Base-by-base conservation (phyloP, 2,113 vertebrate genomes). In the Pardalotus punctatus region DNA sequence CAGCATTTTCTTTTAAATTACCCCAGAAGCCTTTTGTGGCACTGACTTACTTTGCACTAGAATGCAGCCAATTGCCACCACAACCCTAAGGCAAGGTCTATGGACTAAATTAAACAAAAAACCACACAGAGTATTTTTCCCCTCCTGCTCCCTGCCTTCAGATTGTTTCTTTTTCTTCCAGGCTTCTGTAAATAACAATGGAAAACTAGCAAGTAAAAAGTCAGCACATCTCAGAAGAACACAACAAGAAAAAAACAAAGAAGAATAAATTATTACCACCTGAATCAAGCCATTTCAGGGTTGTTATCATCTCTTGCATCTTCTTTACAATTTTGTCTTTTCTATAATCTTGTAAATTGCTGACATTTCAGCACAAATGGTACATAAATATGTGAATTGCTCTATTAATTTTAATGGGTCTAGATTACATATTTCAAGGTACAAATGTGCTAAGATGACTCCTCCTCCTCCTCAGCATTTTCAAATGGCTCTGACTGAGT, bases 351-450 rank as follows among this genome's bases (percentile, higher is more conserved):
- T 77, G 45, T 62, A 88, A 86, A 90, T 42, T 62, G 54, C 76
- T 73, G 66, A 72, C 38, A 40, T 36, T 93, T 95, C 0, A 0
- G 18, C 58, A 88, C 42, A 92, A 88, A 92, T 54, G 42, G 27
- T 80, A 85, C 47, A 29, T 21, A 19, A 65, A 80, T 61, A 50
- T n/a, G 9, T 67, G 47, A 93, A 84, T 19, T 79, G 48, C 61
- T 18, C 66, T 82, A 80, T 80, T 92, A 69, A 86, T 92, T 92
- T 95, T 92, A 93, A 93, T 80, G 62, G 67, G 21, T 69, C 10
- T 11, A 53, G 17, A 91, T 56, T 8, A 74, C 3, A 4, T 69
- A 87, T 53, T 90, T 76, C 66, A 48, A 72, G 21, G 33, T 57
- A 60, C 12, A 40, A 53, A 71, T 31, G n/a, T 8, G 29, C 12